These are phyloP conservation scores for Callimorpha dominula DNA, from an alignment of 2,888 invertebrate species.

Conservation along the genomic window DNA sequence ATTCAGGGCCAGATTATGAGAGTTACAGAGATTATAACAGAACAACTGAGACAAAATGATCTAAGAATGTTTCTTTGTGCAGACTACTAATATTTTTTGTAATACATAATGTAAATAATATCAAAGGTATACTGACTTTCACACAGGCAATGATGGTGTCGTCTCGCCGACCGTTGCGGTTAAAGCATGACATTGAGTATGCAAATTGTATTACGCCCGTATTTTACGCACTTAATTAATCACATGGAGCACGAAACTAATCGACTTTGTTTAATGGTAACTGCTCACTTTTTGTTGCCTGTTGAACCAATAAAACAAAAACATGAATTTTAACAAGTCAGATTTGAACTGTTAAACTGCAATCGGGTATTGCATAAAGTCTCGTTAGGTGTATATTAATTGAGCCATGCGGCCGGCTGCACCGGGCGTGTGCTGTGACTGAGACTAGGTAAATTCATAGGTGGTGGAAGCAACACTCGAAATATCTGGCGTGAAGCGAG, in stretches of 20 bases:
- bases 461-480: slow-evolving; percentile 84
- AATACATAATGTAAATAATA: slow-evolving; percentile 9
- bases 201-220: slow-evolving; percentile 45
- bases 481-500: slow-evolving; percentile 84
- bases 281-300: slow-evolving; percentile 36
- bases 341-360: slow-evolving; percentile 22
- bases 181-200: slow-evolving; percentile 39
- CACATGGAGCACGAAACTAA: slow-evolving; percentile 43
- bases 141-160: slow-evolving; percentile 31
- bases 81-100: background rate
- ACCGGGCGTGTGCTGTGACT: slow-evolving; percentile 78
- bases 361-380: slow-evolving; percentile 29
- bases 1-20: background rate
- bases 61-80: background rate
- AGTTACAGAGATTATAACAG: background rate
- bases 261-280: slow-evolving; percentile 33
- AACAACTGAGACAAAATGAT: background rate
- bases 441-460: slow-evolving; percentile 84
- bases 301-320: slow-evolving; percentile 30
- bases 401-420: slow-evolving; percentile 78
- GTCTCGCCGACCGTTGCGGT: slow-evolving; percentile 34
- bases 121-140: slow-evolving; percentile 24
- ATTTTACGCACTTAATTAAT: slow-evolving; percentile 51
- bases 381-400: slow-evolving; percentile 51
- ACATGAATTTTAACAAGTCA: slow-evolving; percentile 9